These are phyloP conservation scores for Quiscalus mexicanus DNA, from an alignment of 2,113 vertebrate species.

Conservation along the genomic window DNA sequence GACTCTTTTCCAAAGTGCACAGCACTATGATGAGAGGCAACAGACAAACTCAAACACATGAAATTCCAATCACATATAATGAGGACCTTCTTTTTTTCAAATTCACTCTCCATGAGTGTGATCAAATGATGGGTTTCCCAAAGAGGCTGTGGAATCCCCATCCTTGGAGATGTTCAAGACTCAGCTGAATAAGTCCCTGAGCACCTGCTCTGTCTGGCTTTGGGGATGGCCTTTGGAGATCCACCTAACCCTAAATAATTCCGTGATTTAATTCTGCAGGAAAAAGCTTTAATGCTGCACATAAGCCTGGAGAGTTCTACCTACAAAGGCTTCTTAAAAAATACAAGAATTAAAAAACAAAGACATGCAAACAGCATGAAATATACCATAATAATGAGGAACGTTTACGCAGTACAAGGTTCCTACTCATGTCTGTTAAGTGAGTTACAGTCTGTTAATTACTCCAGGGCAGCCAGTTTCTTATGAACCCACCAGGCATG, in stretches of 20 bases:
- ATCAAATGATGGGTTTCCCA: not conserved
- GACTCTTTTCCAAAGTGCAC: not conserved
- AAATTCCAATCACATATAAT: not conserved
- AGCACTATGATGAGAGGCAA: not conserved
- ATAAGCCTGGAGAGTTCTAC: not conserved
- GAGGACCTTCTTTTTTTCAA: too few species aligned
- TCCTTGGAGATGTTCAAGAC: not conserved
- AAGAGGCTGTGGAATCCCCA: not conserved
- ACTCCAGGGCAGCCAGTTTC: not conserved
- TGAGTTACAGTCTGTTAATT: slow-evolving; percentile 39
- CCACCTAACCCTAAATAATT: not conserved
- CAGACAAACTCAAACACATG: not conserved
- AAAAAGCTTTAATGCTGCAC: not conserved
- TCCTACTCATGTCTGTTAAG: not conserved
- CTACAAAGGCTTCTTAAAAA: not conserved
- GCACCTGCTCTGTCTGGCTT: not conserved
- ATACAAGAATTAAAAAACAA: not conserved
- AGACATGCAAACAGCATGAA: not conserved
- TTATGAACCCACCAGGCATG: slow-evolving; percentile 1
- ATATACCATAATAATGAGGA: not conserved
- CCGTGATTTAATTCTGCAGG: not conserved
- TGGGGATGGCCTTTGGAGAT: not conserved
- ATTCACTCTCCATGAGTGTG: not conserved
- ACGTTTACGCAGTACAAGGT: not conserved
- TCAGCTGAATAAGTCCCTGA: not conserved